Conservation (phyloP, 1,140 invertebrate species). For the Spodoptera frugiperda region DNA sequence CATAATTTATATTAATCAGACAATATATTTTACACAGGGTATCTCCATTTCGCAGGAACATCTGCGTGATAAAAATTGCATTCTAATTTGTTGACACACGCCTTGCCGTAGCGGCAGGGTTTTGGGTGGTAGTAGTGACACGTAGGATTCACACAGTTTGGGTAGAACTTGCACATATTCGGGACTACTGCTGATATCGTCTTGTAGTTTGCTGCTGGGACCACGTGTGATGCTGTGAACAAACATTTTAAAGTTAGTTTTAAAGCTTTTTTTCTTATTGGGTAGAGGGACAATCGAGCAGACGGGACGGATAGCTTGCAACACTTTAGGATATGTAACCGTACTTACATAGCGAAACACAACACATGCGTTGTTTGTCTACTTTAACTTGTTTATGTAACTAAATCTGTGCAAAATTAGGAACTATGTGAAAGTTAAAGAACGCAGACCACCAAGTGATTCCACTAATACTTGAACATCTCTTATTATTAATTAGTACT, state of each 20-base stretch:
- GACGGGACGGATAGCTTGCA: too few relatives aligned
- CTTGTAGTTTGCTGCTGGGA: slow-evolving; percentile 87
- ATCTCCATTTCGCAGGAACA: slow-evolving; percentile 79
- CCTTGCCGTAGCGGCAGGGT: slow-evolving; percentile 88
- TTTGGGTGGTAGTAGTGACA: slow-evolving; percentile 89
- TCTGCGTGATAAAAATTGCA: slow-evolving; percentile 88
- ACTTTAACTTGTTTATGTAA: too few relatives aligned
- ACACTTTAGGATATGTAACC: too few relatives aligned
- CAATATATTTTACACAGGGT: slow-evolving; percentile 59
- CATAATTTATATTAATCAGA: background rate
- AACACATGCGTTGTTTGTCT: too few relatives aligned
- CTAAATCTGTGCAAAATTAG: too few relatives aligned
- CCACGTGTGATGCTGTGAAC: slow-evolving; percentile 88
- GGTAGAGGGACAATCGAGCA: too few relatives aligned
- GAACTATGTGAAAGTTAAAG: too few relatives aligned
- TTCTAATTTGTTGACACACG: slow-evolving; percentile 88
- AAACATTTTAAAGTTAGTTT: slow-evolving; percentile 14
- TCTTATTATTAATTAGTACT: too few relatives aligned
- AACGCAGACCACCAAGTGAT: too few relatives aligned
- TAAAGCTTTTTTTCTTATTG: background rate
- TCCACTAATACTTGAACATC: too few relatives aligned
- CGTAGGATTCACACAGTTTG: slow-evolving; percentile 86
- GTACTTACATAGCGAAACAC: too few relatives aligned
- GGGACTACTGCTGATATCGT: slow-evolving; percentile 81
- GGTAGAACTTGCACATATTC: slow-evolving; percentile 88